Evolutionary conservation across 2,888 invertebrate genomes (phyloP), one percentile per base, ranked within the genome.

Genomic region (Pristionchus arcanus): DNA sequence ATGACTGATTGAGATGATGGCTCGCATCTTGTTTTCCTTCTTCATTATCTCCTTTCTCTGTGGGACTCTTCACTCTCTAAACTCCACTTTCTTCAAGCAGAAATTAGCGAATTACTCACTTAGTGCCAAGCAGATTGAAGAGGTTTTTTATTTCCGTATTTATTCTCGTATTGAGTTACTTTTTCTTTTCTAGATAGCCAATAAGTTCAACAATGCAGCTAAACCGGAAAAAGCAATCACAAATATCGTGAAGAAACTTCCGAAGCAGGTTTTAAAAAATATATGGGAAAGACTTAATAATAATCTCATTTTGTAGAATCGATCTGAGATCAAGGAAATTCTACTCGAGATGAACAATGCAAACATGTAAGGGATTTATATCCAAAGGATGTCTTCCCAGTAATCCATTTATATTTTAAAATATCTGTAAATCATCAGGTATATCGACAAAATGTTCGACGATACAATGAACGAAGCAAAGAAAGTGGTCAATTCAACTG

Each of bases 401-500:
- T 15, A 55, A 55, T 3, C 21, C 21, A 55, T 19, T 21, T 55
- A 49, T 21, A 21, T 13, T 21, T 2, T 15, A 11, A 5, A 71
- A 71, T n/a, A 71, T 5, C 34, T 28, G 25, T 28, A n/a, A 68
- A 68, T 15, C 9, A 42, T 66, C n/a, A 68, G 87, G 0, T 87
- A 59, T 31, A 68, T 87, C 28, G 87, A 87, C n/a, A 28, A 59
- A 9, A 42, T 87, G 42, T 87, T 87, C 68, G 37, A 87, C n/a
- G 31, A 68, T 19, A 68, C 87, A 15, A 68, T 87, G 19, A 28
- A 87, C 15, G 68, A 87, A 42, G 68, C 68, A 1, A 68, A 66
- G 66, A 87, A 87, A 87, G 87, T 87, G 19, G 87, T 68, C 13
- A 87, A 87, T 49, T n/a, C 37, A 9, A 87, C 87, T 28, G 21